Percentiles rank a stretch among this genome's conserved stretches.
These are phyloP conservation scores for Ailuropoda melanoleuca DNA, from an alignment of 2,113 vertebrate species.

Conservation along the genomic window DNA sequence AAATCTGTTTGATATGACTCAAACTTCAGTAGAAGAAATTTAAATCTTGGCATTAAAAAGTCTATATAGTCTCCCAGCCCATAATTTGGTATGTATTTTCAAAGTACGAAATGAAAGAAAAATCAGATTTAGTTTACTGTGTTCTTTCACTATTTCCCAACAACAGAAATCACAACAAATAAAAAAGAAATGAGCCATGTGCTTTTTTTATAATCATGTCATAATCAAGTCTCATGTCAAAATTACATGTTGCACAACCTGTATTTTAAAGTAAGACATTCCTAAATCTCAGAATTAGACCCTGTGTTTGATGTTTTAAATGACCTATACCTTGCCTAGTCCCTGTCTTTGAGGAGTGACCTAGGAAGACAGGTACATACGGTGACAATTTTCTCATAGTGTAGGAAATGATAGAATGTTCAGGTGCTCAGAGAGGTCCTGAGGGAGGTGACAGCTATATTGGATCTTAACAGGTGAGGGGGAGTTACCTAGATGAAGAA, in stretches of 20 bases:
- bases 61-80: background rate
- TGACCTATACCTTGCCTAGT: background rate
- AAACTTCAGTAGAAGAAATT: background rate
- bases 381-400: background rate
- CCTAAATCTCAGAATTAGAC: background rate
- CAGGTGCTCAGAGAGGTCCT: background rate
- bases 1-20: background rate
- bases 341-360: background rate
- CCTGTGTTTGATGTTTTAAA: background rate
- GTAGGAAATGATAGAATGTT: background rate
- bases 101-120: conserved; percentile 31
- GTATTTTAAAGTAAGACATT: background rate
- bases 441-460: background rate
- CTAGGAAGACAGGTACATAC: background rate
- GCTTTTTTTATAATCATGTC: background rate
- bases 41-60: background rate
- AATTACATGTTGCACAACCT: background rate
- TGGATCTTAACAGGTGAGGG: background rate
- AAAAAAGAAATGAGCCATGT: background rate
- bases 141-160: conserved; percentile 21
- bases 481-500: background rate
- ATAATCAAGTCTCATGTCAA: background rate
- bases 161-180: background rate
- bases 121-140: background rate
- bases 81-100: background rate